Conservation (phyloP, 2,888 invertebrate genomes). For the Lasioglossum figueresi region DNA sequence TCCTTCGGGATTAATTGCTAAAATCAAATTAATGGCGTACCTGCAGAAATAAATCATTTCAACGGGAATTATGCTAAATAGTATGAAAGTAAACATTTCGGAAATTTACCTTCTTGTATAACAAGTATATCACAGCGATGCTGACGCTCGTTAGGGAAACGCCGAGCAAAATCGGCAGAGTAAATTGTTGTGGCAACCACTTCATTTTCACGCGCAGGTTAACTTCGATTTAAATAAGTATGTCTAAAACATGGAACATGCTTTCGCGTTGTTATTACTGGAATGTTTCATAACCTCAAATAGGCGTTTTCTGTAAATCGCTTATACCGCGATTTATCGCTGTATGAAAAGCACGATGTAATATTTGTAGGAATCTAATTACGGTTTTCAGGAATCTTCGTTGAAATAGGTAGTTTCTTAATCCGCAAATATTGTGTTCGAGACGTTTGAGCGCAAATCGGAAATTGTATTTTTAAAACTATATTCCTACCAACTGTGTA, state of each 20-base stretch:
- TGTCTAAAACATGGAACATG: background rate
- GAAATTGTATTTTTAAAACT: conserved; percentile 42
- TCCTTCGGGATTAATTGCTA: no score
- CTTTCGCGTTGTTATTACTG: conserved; percentile 1
- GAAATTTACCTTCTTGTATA: conserved; percentile 87
- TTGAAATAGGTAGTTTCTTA: background rate
- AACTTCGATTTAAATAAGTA: background rate
- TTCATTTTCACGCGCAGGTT: conserved; percentile 65
- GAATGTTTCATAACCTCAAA: conserved; percentile 45
- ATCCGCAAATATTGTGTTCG: conserved; percentile 7
- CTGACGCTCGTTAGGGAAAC: conserved; percentile 89
- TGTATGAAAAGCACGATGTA: background rate
- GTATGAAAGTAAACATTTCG: background rate
- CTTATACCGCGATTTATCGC: background rate
- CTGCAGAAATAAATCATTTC: no score
- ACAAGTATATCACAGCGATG: conserved; percentile 88
- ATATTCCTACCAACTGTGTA: conserved; percentile 39
- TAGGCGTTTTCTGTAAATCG: background rate
- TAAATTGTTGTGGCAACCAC: conserved; percentile 68
- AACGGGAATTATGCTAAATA: no score
- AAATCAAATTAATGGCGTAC: no score
- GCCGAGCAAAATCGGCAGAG: conserved; percentile 87
- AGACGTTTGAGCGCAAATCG: conserved; percentile 11
- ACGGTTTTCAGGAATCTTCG: background rate
- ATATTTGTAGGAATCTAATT: background rate